Base-by-base conservation (phyloP, 2,888 invertebrate species). In the Petrophora chlorosata region DNA sequence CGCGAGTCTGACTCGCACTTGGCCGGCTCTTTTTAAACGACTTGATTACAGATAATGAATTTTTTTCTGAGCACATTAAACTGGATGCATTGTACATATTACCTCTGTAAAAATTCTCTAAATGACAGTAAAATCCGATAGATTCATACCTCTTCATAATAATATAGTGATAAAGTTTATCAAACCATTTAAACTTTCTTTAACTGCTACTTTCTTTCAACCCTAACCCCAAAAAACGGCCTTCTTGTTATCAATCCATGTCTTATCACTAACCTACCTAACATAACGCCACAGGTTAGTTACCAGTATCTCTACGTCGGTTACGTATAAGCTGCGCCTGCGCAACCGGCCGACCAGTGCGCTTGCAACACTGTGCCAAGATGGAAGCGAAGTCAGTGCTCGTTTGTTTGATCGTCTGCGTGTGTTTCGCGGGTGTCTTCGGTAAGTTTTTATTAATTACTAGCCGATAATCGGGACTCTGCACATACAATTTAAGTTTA, bases 181-280 rank as follows among this genome's bases (percentile, higher is more conserved):
- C n/a, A n/a, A n/a, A n/a, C n/a, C n/a, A n/a, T n/a, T n/a, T n/a
- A n/a, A n/a, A n/a, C n/a, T n/a, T n/a, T n/a, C n/a, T n/a, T n/a
- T n/a, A n/a, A n/a, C n/a, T 25, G 7, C 10, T 10, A 9, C 9
- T n/a, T 36, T 14, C 16, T 26, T 36, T 3, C 16, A 10, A 26
- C 26, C 36, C 36, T 32, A 48, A 30, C 3, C 13, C 29, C 9
- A 2, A 29, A 28, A 26, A 42, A 14, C 26, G 15, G 16, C 36
- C 25, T 26, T 17, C 19, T 35, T 19, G 43, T 14, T 43, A 35
- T 34, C 41, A 33, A 9, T 17, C 16, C n/a, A n/a, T n/a, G n/a
- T n/a, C n/a, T 9, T 42, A 43, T 33, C 25, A 30, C 22, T 42
- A 28, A 36, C 53, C 67, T 65, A 70, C 62, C 67, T 32, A 29